A percentile compares a stretch with the other conserved stretches of the same genome.
phyloP scores from a whole-genome alignment of 2,113 vertebrate genomes.

The Pangasianodon hypophthalmus region DNA sequence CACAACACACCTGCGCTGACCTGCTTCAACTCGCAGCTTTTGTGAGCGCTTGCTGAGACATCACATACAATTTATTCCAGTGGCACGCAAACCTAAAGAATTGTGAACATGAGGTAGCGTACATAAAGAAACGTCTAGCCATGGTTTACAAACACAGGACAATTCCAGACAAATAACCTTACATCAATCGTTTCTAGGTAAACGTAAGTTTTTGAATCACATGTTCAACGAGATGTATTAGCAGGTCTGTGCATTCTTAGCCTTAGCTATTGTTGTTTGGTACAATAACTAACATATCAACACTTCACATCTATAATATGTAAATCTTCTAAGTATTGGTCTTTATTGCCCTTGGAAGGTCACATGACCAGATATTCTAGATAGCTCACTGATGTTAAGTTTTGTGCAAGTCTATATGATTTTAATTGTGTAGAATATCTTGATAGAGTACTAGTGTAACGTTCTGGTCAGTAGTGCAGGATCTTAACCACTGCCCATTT shows the following conservation, averaged over 20 bases:
- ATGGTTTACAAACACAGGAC: not conserved
- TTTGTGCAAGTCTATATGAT: not conserved
- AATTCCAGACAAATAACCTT: not conserved
- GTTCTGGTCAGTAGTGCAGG: not conserved
- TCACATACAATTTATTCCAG: not conserved
- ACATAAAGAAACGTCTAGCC: not conserved
- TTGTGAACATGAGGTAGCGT: not conserved
- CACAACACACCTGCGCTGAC: constrained; percentile 10
- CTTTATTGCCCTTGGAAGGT: not conserved
- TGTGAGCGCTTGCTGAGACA: not conserved
- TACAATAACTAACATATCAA: not conserved
- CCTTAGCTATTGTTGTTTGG: not conserved
- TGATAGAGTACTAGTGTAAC: not conserved
- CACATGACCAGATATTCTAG: not conserved
- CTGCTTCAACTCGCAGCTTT: not conserved
- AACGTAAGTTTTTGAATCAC: not conserved
- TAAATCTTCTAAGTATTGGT: too few species aligned
- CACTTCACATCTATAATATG: not conserved
- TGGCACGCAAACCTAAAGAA: not conserved
- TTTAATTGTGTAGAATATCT: not conserved
- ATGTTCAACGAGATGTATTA: not conserved
- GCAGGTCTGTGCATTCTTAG: not conserved
- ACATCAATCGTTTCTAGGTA: not conserved
- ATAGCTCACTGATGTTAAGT: not conserved
- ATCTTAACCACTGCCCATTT: not conserved